Percentiles rank a stretch among this genome's conserved stretches.
These are phyloP conservation scores for Otis tarda DNA, from an alignment of 2,113 vertebrate genomes.

Conservation along the genomic window DNA sequence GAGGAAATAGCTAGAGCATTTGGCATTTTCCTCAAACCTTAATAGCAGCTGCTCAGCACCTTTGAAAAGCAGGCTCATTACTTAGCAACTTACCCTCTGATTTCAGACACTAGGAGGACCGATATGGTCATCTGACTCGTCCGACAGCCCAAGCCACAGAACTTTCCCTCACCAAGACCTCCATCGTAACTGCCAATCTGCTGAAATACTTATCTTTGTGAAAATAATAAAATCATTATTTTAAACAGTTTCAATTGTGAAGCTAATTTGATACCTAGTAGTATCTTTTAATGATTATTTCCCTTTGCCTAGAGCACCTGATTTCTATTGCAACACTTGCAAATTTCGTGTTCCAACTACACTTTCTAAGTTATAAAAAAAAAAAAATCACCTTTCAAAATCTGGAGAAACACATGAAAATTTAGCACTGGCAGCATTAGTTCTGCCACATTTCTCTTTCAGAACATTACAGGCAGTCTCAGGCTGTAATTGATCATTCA, in stretches of 20 bases:
- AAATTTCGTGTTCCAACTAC: neutral
- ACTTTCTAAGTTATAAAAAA: neutral
- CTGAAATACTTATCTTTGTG: accelerated
- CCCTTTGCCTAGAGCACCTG: neutral
- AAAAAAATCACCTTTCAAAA: neutral
- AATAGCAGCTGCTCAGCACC: neutral
- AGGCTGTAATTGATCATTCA: neutral
- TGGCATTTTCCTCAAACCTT: neutral
- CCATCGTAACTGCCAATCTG: neutral
- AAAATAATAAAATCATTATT: neutral
- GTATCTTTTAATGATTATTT: neutral
- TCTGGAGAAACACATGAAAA: neutral
- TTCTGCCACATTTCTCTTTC: neutral
- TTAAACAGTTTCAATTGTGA: neutral
- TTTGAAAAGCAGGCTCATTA: neutral
- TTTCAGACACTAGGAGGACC: neutral
- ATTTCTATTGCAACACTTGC: neutral
- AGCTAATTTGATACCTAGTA: neutral
- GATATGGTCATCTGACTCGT: neutral
- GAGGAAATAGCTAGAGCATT: neutral
- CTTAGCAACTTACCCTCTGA: neutral
- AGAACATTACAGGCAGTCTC: neutral
- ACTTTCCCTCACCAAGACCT: neutral
- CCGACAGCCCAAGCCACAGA: neutral
- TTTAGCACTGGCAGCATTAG: neutral